phyloP scores from a whole-genome alignment of 2,113 vertebrate species.

The Addax nasomaculatus region DNA sequence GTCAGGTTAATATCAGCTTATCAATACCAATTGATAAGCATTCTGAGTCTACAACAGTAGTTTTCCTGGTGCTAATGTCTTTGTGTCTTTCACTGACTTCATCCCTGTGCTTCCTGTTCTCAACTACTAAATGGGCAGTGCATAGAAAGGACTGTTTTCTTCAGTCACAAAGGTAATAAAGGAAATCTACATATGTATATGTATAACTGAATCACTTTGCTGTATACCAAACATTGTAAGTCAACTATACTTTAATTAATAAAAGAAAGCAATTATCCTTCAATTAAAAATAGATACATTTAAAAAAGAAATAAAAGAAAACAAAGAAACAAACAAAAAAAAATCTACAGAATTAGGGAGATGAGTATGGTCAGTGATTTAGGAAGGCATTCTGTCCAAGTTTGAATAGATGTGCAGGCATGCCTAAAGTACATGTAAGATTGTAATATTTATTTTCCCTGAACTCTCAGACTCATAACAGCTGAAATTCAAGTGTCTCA shows the following conservation, averaged over 20 bases:
- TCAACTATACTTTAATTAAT: neutral
- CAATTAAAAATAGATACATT: neutral
- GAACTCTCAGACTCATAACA: neutral
- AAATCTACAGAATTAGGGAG: neutral
- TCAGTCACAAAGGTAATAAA: neutral
- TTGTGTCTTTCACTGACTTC: neutral
- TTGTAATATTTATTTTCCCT: neutral
- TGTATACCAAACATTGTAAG: neutral
- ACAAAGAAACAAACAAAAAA: neutral
- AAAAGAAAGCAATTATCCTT: neutral
- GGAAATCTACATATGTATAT: neutral
- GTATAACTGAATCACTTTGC: neutral
- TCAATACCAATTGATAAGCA: neutral
- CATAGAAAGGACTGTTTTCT: neutral
- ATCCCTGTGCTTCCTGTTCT: neutral
- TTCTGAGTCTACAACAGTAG: neutral
- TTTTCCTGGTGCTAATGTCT: neutral
- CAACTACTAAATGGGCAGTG: neutral
- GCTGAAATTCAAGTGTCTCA: neutral
- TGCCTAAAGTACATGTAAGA: neutral
- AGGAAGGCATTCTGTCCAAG: neutral
- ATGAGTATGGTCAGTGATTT: neutral
- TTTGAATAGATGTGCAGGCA: neutral
- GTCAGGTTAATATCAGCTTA: neutral
- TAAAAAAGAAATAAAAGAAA: neutral